phyloP scores from a whole-genome alignment of 2,113 vertebrate species.

The Sisor rabdophorus region DNA sequence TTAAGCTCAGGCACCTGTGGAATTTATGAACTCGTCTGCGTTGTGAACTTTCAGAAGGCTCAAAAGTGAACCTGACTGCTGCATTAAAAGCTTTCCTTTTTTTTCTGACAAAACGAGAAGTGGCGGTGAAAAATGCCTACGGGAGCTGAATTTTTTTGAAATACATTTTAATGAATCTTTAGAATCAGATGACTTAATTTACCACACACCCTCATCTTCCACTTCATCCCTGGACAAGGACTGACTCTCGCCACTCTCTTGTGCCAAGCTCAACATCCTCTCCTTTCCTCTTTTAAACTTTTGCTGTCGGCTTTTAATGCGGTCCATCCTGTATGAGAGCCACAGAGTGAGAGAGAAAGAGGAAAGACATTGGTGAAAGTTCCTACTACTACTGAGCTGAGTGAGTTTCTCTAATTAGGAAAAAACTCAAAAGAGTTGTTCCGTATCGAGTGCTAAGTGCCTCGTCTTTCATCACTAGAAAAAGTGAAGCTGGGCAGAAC shows the following conservation, averaged over 20 bases:
- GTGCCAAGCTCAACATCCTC: slow-evolving; percentile 82
- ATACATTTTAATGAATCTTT: not conserved
- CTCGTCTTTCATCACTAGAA: slow-evolving; percentile 13
- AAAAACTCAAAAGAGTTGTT: slow-evolving; percentile 23
- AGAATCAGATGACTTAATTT: not conserved
- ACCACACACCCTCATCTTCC: slow-evolving; percentile 68
- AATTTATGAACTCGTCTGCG: slow-evolving; percentile 35
- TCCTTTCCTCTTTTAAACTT: slow-evolving; percentile 95
- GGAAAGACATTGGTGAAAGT: not conserved
- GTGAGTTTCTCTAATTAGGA: slow-evolving; percentile 12
- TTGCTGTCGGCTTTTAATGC: slow-evolving; percentile 90
- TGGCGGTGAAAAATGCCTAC: not conserved
- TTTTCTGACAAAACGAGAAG: slow-evolving; percentile 46
- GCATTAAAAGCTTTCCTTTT: not conserved
- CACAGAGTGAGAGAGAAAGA: not conserved
- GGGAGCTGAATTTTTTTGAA: not conserved
- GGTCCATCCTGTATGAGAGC: slow-evolving; percentile 80
- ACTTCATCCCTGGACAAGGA: slow-evolving; percentile 67
- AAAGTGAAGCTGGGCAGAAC: slow-evolving; percentile 5
- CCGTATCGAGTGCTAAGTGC: slow-evolving; percentile 24
- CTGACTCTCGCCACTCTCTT: slow-evolving; percentile 72
- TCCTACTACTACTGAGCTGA: slow-evolving; percentile 5
- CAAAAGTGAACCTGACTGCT: slow-evolving; percentile 1
- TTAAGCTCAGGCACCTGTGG: slow-evolving; percentile 44
- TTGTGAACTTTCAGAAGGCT: slow-evolving; percentile 23